Percentiles rank a stretch among this genome's conserved stretches.
Conservation (phyloP, 2,113 vertebrate species). For the Clarias gariepinus region DNA sequence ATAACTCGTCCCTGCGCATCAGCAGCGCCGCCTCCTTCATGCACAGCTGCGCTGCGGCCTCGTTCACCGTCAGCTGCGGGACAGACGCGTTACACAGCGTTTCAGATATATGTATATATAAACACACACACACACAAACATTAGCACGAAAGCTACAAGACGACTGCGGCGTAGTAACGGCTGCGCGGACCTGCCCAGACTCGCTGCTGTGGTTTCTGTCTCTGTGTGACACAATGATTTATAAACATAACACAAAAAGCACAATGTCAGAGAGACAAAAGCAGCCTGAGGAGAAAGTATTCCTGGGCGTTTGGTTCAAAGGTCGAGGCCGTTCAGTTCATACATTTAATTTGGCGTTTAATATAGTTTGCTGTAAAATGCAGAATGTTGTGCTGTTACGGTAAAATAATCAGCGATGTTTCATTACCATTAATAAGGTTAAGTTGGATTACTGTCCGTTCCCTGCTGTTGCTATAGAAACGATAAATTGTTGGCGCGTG, state of each 20-base stretch:
- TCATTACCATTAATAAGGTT: no score
- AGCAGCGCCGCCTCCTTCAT: conserved; percentile 82
- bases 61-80: conserved; percentile 82
- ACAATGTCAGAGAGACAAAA: background rate
- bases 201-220: background rate
- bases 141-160: background rate
- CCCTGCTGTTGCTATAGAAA: background rate
- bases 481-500: background rate
- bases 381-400: background rate
- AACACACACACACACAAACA: background rate
- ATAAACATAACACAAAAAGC: background rate
- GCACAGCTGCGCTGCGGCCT: conserved; percentile 86
- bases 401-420: background rate
- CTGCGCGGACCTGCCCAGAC: background rate
- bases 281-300: background rate
- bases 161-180: background rate
- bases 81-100: background rate
- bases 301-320: background rate
- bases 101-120: background rate
- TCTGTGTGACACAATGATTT: background rate
- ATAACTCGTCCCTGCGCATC: conserved; percentile 86
- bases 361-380: background rate
- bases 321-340: background rate
- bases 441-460: no score
- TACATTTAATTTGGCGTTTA: background rate